Conservation (phyloP, 2,797 vertebrate species). For the Tapirus indicus region DNA sequence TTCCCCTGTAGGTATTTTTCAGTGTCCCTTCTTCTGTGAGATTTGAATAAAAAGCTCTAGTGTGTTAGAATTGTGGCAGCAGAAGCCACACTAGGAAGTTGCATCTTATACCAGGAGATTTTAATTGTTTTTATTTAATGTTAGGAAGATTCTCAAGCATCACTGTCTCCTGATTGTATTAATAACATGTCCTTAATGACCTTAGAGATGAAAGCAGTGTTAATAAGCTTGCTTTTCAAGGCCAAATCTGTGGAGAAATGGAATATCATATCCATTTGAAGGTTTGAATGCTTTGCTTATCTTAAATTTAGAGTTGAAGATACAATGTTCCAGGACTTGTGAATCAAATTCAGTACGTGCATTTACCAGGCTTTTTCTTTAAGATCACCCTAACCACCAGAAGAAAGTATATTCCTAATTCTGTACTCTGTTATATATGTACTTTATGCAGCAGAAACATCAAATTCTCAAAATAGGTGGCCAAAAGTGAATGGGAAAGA, state of each 20-base stretch:
- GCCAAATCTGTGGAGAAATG: not conserved
- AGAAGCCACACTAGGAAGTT: slow-evolving; percentile 12
- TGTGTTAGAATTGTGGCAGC: slow-evolving; percentile 2
- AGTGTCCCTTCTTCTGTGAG: not conserved
- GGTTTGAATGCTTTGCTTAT: slow-evolving; percentile 29
- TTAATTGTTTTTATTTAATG: slow-evolving; percentile 39
- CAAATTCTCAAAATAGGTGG: slow-evolving; percentile 55
- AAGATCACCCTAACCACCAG: not conserved
- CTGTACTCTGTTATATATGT: not conserved
- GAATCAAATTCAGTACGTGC: slow-evolving; percentile 59
- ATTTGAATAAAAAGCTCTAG: slow-evolving; percentile 43
- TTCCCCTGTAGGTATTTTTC: slow-evolving; percentile 12
- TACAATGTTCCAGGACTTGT: slow-evolving; percentile 16
- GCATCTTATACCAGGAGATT: not conserved
- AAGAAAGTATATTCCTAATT: slow-evolving; percentile 49
- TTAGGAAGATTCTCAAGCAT: slow-evolving; percentile 37
- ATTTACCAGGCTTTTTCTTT: slow-evolving; percentile 39
- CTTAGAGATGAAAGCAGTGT: slow-evolving; percentile 29
- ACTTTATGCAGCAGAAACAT: slow-evolving; percentile 37
- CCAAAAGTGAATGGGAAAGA: slow-evolving; percentile 53
- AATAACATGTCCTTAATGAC: not conserved
- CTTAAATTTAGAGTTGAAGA: slow-evolving; percentile 65
- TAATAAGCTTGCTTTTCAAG: slow-evolving; percentile 54
- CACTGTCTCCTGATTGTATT: slow-evolving; percentile 1
- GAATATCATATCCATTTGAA: not conserved